phyloP scores from a whole-genome alignment of 2,113 vertebrate species.

The Upupa epops region DNA sequence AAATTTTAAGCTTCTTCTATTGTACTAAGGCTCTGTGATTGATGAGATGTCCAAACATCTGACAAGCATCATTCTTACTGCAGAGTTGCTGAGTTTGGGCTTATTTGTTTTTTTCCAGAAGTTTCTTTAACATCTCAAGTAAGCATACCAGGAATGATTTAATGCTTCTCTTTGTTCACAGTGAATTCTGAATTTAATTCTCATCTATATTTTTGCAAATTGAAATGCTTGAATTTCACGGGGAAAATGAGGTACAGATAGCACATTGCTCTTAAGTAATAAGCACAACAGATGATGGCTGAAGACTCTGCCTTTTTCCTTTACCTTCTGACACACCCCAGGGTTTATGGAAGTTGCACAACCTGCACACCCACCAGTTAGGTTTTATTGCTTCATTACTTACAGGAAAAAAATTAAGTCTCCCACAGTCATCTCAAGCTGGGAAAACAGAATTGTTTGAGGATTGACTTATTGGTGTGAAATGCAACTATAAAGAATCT shows the following conservation, averaged over 20 bases:
- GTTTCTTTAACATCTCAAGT: neutral
- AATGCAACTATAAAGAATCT: neutral
- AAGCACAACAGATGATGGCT: neutral
- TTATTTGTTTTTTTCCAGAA: neutral
- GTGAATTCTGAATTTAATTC: neutral
- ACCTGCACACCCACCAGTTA: conserved; percentile 21
- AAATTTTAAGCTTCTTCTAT: neutral
- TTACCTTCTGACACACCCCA: conserved; percentile 1
- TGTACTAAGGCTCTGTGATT: neutral
- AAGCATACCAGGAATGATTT: neutral
- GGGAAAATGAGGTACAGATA: neutral
- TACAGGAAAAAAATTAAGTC: conserved; percentile 10
- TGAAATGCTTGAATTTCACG: neutral
- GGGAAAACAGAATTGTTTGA: neutral
- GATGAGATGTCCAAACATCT: neutral
- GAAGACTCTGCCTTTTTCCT: conserved; percentile 40
- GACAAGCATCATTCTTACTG: neutral
- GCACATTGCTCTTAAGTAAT: neutral
- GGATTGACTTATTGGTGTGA: neutral
- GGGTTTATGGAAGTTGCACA: conserved; percentile 44
- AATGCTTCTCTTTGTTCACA: neutral
- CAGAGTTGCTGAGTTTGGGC: neutral
- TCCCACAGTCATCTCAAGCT: neutral
- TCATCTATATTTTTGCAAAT: neutral
- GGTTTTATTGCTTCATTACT: conserved; percentile 59